These are phyloP conservation scores for Otolemur crassicaudatus DNA, from an alignment of 2,797 vertebrate species.

Conservation along the genomic window DNA sequence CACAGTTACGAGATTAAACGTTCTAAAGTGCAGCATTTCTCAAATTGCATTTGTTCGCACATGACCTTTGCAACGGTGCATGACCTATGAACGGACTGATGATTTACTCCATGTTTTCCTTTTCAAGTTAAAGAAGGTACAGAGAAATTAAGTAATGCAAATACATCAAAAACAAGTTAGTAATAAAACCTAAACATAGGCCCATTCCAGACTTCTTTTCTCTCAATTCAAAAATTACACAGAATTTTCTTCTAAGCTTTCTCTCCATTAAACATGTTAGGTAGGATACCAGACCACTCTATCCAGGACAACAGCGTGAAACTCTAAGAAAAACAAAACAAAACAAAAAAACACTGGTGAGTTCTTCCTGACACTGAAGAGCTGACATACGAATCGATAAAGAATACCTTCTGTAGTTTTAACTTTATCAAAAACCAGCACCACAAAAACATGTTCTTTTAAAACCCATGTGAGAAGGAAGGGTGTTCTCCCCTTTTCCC, in stretches of 20 bases:
- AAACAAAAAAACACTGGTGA: no score
- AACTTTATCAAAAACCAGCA: neutral
- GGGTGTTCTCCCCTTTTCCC: neutral
- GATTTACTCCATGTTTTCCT: neutral
- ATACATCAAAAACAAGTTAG: neutral
- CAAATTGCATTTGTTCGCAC: neutral
- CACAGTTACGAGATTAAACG: neutral
- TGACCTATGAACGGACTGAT: no score
- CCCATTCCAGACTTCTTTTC: neutral
- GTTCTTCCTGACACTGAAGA: neutral
- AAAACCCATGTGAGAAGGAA: neutral
- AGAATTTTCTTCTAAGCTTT: neutral
- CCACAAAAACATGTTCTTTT: neutral
- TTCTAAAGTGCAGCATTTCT: neutral
- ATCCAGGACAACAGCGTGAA: no score
- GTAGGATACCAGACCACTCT: no score
- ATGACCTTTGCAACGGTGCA: neutral
- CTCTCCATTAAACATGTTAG: no score
- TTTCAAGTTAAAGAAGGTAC: neutral
- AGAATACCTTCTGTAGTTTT: conserved; percentile 1
- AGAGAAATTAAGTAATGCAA: neutral
- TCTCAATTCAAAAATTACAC: neutral
- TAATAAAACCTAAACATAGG: neutral
- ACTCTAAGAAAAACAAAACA: no score
- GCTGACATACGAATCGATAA: neutral